Evolutionary conservation across 2,797 vertebrate species (phyloP).

Genomic region (Mus minutoides): DNA sequence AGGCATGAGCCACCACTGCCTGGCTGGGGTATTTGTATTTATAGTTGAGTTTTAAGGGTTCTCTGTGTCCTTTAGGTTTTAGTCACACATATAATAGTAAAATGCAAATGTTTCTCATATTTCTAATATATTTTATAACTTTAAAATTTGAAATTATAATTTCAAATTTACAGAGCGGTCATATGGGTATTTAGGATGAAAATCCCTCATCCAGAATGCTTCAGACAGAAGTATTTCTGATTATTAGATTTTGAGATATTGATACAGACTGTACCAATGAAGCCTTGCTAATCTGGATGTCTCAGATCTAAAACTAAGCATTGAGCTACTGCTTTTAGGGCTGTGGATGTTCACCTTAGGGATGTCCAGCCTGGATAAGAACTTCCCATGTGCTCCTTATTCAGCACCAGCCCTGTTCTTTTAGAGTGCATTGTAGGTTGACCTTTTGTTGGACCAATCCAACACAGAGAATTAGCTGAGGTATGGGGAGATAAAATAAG

Average conservation of each 20-base stretch:
- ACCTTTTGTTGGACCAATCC: conserved; percentile 20
- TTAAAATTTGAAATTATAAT: not conserved
- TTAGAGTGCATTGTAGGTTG: not conserved
- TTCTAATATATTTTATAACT: not conserved
- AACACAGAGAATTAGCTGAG: conserved; percentile 19
- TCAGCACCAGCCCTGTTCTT: not conserved
- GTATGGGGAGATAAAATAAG: not conserved
- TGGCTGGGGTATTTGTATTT: not conserved
- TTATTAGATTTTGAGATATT: not conserved
- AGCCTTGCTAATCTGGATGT: not conserved
- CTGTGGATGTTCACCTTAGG: not conserved
- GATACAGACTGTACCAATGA: not conserved
- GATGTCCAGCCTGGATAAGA: not conserved
- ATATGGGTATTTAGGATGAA: not conserved
- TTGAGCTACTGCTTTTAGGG: not conserved
- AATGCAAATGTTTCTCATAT: not conserved
- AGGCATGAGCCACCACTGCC: not conserved
- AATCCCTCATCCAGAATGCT: not conserved
- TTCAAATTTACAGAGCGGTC: conserved; percentile 26
- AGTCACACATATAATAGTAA: not conserved
- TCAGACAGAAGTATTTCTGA: not conserved
- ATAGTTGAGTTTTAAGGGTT: not conserved
- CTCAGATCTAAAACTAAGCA: not conserved
- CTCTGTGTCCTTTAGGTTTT: not conserved
- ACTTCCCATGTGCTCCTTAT: not conserved